Evolutionary conservation across 2,113 vertebrate species (phyloP).

Genomic region (Potamarius usumacintae): DNA sequence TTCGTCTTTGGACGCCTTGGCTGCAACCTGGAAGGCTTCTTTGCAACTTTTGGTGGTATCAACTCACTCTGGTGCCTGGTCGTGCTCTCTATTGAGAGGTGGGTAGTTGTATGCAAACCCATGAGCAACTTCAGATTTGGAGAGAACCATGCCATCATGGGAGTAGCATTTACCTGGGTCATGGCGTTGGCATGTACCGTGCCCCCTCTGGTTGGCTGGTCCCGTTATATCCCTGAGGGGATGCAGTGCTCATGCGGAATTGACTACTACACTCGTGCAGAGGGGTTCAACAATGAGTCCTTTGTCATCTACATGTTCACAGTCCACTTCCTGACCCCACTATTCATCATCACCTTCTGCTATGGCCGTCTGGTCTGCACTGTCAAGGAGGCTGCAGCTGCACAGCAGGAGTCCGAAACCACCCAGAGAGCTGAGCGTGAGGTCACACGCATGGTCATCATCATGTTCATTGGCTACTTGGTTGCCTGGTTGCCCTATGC

Average conservation of each 20-base stretch:
- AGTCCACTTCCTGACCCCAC: slow-evolving; percentile 82
- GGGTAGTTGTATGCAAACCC: slow-evolving; percentile 95
- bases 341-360: slow-evolving; percentile 85
- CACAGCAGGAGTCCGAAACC: slow-evolving; percentile 95
- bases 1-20: slow-evolving; percentile 88
- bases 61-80: slow-evolving; percentile 91
- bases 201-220: slow-evolving; percentile 88
- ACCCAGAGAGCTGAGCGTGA: slow-evolving; percentile 97
- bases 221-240: slow-evolving; percentile 94
- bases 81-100: slow-evolving; percentile 90
- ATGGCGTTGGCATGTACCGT: slow-evolving; percentile 81
- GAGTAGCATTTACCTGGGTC: slow-evolving; percentile 81
- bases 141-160: slow-evolving; percentile 92
- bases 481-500: slow-evolving; percentile 90
- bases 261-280: slow-evolving; percentile 92
- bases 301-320: slow-evolving; percentile 96
- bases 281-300: slow-evolving; percentile 88
- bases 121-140: slow-evolving; percentile 96
- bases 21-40: slow-evolving; percentile 93
- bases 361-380: slow-evolving; percentile 94
- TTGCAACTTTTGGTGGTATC: slow-evolving; percentile 91
- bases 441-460: slow-evolving; percentile 93
- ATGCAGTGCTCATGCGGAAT: slow-evolving; percentile 96
- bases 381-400: slow-evolving; percentile 93
- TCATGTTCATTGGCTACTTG: slow-evolving; percentile 89